These are phyloP conservation scores for Osmoderma eremita DNA, from an alignment of 2,888 invertebrate genomes.

Conservation along the genomic window DNA sequence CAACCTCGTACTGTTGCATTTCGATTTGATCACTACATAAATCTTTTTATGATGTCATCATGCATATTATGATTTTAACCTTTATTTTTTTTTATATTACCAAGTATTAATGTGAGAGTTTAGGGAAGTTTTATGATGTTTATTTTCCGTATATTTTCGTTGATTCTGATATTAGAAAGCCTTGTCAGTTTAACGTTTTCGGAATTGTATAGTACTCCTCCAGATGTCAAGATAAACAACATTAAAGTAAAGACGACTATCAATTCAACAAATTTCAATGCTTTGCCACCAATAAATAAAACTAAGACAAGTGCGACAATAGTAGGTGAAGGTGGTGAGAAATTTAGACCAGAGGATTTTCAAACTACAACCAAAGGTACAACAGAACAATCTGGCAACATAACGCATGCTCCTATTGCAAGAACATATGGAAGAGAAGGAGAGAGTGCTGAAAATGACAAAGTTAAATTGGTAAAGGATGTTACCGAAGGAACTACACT, in stretches of 20 bases:
- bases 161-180: constrained; percentile 26
- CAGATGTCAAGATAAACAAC: background rate
- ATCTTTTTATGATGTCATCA: no score
- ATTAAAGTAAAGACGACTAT: background rate
- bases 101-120: constrained; percentile 28
- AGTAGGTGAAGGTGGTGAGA: constrained; percentile 20
- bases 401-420: background rate
- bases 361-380: constrained; percentile 3
- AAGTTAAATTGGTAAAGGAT: background rate
- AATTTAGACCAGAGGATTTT: background rate
- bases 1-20: no score
- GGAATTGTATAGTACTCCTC: constrained; percentile 8
- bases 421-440: constrained; percentile 16
- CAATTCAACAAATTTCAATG: background rate
- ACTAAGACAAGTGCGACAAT: background rate
- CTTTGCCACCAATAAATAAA: background rate
- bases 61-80: background rate
- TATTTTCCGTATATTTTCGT: constrained; percentile 34
- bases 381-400: constrained; percentile 7
- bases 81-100: constrained; percentile 38
- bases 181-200: constrained; percentile 14
- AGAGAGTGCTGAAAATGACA: background rate
- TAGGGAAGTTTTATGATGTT: constrained; percentile 33
- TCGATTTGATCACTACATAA: no score
- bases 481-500: background rate